These are phyloP conservation scores for Myathropa florea DNA, from an alignment of 2,888 invertebrate genomes.

Conservation along the genomic window DNA sequence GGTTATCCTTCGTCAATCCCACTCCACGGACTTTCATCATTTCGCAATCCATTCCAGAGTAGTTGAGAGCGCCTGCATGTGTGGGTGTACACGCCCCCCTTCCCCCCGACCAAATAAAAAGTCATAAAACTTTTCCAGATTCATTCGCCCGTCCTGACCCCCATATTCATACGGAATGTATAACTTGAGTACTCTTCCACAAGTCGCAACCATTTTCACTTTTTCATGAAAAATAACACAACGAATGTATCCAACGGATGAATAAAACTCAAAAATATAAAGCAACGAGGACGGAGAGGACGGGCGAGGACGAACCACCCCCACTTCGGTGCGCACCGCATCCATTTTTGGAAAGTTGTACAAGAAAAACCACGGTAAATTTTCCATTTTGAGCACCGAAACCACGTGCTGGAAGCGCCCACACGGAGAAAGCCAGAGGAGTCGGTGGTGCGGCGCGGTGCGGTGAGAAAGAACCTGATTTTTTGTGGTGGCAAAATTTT, in stretches of 20 bases:
- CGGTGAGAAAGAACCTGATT: not conserved
- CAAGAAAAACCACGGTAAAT: conserved; percentile 54
- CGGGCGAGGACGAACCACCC: not conserved
- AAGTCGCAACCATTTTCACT: conserved; percentile 51
- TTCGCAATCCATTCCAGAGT: conserved; percentile 12
- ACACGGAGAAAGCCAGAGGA: not conserved
- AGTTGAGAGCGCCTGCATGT: too few relatives aligned
- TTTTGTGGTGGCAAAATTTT: conserved; percentile 41
- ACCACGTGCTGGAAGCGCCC: conserved; percentile 28
- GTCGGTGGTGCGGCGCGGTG: not conserved
- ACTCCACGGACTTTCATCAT: not conserved
- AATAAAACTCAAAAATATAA: conserved; percentile 8
- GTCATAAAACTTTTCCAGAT: conserved; percentile 36
- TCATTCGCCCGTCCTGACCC: conserved; percentile 1
- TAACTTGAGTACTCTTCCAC: conserved; percentile 5
- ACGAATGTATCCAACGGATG: conserved; percentile 20
- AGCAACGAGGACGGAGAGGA: not conserved
- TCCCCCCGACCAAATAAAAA: not conserved
- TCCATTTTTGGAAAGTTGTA: conserved; percentile 47
- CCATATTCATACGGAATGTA: conserved; percentile 3
- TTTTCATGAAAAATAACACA: conserved; percentile 22
- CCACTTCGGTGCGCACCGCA: conserved; percentile 19
- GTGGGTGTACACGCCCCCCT: not conserved
- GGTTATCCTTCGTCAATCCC: conserved; percentile 1
- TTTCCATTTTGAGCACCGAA: conserved; percentile 41